Evolutionary conservation across 2,888 invertebrate species (phyloP).

Genomic region (Cataglyphis livida): DNA sequence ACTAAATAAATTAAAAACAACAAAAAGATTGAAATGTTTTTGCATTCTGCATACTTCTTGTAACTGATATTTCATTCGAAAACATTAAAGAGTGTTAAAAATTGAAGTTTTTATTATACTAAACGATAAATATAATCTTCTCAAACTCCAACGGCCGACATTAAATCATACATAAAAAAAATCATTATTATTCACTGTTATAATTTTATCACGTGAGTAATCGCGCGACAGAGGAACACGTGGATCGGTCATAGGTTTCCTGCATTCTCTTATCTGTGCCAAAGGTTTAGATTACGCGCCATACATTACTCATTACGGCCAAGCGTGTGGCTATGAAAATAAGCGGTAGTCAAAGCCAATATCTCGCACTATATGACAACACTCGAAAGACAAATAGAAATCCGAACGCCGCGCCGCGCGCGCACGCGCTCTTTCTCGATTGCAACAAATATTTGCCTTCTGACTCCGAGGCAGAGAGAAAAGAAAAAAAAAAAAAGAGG

Average conservation of each 20-base stretch:
- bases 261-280: slow-evolving; percentile 34
- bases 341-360: slow-evolving; percentile 56
- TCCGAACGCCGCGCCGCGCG: slow-evolving; percentile 48
- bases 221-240: background rate
- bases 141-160: background rate
- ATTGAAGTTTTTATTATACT: background rate
- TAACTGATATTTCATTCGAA: background rate
- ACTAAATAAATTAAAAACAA: background rate
- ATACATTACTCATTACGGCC: slow-evolving; percentile 41
- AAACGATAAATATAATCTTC: slow-evolving; percentile 10
- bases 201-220: slow-evolving; percentile 36
- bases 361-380: slow-evolving; percentile 62
- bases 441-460: slow-evolving; percentile 68
- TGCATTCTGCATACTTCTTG: background rate
- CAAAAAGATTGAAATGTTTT: background rate
- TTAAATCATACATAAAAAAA: background rate
- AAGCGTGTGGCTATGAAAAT: slow-evolving; percentile 44
- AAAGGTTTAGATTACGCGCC: slow-evolving; percentile 41
- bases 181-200: slow-evolving; percentile 35
- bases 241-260: slow-evolving; percentile 41
- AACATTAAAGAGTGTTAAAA: background rate
- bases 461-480: slow-evolving; percentile 26
- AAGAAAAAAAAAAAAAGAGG: background rate
- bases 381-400: slow-evolving; percentile 66
- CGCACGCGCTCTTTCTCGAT: slow-evolving; percentile 17